Evolutionary conservation across 2,888 invertebrate genomes (phyloP).

Genomic region (Oeneis ivallda): DNA sequence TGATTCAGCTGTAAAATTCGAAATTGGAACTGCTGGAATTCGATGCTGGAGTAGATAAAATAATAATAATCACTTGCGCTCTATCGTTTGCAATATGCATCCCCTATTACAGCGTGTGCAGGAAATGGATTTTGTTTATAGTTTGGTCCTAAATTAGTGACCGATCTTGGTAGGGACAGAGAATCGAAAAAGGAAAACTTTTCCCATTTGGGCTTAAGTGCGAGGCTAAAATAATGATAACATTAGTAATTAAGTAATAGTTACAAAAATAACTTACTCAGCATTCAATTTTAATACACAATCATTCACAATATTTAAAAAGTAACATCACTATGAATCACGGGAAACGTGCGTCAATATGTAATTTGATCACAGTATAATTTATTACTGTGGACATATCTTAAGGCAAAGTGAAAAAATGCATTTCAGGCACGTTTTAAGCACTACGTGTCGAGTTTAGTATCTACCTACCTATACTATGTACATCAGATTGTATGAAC

Average conservation of each 20-base stretch:
- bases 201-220: no score
- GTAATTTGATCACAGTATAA: not conserved
- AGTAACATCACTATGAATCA: conserved; percentile 5
- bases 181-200: no score
- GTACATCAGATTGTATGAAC: not conserved
- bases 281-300: not conserved
- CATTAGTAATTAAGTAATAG: not conserved
- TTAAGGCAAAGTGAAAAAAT: conserved; percentile 14
- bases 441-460: conserved; percentile 7
- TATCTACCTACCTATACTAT: not conserved
- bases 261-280: not conserved
- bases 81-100: no score
- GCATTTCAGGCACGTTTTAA: conserved; percentile 7
- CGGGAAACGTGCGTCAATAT: not conserved
- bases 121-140: no score
- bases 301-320: conserved; percentile 19
- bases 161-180: no score
- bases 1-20: no score
- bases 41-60: no score
- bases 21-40: no score
- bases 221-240: not conserved
- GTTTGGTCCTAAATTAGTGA: no score
- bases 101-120: no score
- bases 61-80: no score
- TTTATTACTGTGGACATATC: not conserved